A percentile compares a stretch with the other conserved stretches of the same genome.
phyloP scores from a whole-genome alignment of 1,140 invertebrate genomes.

The Macrocentrus cingulum region DNA sequence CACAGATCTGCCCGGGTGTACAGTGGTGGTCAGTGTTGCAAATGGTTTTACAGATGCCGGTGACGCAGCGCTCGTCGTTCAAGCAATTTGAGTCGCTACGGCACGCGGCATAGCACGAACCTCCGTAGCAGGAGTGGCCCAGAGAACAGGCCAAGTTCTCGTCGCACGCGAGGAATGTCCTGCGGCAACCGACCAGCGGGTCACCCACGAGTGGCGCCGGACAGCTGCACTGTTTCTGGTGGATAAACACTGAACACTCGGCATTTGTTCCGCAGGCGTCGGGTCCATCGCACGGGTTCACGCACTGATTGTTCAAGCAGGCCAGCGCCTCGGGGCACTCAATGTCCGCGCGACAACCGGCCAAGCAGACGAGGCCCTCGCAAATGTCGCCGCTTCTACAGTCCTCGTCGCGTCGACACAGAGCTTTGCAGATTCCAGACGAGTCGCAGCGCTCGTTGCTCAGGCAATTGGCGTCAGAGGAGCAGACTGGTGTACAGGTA shows the following conservation, averaged over 20 bases:
- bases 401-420: conserved; percentile 76
- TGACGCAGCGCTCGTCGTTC: conserved; percentile 80
- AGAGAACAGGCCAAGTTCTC: conserved; percentile 67
- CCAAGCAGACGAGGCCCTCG: conserved; percentile 72
- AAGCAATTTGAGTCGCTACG: conserved; percentile 78
- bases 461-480: conserved; percentile 72
- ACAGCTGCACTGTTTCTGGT: conserved; percentile 75
- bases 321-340: conserved; percentile 71
- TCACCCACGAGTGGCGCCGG: conserved; percentile 73
- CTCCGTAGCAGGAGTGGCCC: conserved; percentile 72
- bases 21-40: conserved; percentile 85
- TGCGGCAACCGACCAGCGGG: conserved; percentile 71
- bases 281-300: conserved; percentile 70
- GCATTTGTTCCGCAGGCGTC: conserved; percentile 86
- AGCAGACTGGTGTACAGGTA: conserved; percentile 76
- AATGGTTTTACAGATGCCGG: conserved; percentile 76
- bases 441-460: conserved; percentile 78
- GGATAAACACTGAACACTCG: conserved; percentile 68
- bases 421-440: conserved; percentile 65
- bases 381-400: conserved; percentile 84
- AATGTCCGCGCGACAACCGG: conserved; percentile 79
- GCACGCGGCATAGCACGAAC: conserved; percentile 74
- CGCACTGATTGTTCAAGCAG: conserved; percentile 77
- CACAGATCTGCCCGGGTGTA: conserved; percentile 78
- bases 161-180: conserved; percentile 66